phyloP scores from a whole-genome alignment of 2,113 vertebrate genomes.

The Phylloscopus trochilus region DNA sequence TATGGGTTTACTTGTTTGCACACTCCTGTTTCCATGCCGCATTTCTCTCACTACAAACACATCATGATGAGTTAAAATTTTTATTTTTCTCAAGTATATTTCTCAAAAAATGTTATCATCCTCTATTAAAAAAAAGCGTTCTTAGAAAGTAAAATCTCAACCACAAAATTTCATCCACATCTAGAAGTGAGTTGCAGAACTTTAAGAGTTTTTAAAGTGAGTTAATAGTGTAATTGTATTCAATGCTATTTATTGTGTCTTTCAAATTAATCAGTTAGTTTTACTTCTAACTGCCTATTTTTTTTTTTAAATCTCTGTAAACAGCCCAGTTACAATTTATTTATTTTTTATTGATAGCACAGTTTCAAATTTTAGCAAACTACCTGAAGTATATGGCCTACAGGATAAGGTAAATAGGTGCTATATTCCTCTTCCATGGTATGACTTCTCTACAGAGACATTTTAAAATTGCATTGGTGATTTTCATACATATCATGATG shows the following conservation, averaged over 20 bases:
- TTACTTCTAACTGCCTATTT: background rate
- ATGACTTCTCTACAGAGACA: background rate
- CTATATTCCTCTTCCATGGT: background rate
- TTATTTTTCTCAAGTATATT: background rate
- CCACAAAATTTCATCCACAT: background rate
- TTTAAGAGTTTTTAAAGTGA: background rate
- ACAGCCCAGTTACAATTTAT: background rate
- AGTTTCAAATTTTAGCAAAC: background rate
- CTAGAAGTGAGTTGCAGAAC: background rate
- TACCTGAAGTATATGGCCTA: background rate
- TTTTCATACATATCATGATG: background rate
- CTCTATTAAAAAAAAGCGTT: background rate
- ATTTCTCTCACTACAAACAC: background rate
- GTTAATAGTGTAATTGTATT: background rate
- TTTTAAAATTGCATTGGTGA: background rate
- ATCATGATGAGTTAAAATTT: background rate
- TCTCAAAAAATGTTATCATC: background rate
- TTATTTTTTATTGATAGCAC: background rate
- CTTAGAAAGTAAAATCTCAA: background rate
- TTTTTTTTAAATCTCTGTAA: background rate
- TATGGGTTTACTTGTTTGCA: background rate
- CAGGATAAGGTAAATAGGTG: background rate
- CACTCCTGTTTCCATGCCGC: rapidly evolving
- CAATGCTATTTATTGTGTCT: background rate
- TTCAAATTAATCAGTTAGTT: background rate